Percentiles rank a stretch among this genome's conserved stretches.
These are phyloP conservation scores for Pantherophis vulpinus DNA, from an alignment of 2,797 vertebrate species.

Conservation along the genomic window DNA sequence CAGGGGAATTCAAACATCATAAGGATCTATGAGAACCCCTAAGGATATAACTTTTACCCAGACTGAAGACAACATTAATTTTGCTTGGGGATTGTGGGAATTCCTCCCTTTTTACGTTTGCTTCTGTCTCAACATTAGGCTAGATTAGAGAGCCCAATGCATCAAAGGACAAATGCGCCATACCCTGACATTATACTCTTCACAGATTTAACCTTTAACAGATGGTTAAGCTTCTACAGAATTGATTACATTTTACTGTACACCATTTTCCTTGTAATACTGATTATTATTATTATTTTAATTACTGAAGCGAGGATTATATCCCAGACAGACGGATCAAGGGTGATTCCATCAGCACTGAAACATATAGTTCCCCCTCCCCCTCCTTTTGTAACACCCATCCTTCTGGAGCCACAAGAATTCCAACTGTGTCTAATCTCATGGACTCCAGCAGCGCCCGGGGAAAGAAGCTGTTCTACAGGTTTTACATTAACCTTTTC, in stretches of 20 bases:
- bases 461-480: neutral
- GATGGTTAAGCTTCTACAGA: conserved; percentile 94
- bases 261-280: conserved; percentile 84
- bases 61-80: conserved; percentile 20
- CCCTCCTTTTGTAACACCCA: neutral
- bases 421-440: neutral
- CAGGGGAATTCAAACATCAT: neutral
- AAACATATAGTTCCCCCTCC: conserved; percentile 28
- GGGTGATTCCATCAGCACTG: conserved; percentile 59
- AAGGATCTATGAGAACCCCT: neutral
- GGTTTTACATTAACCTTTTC: conserved; percentile 19
- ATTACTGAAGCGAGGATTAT: conserved; percentile 92
- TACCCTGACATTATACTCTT: conserved; percentile 82
- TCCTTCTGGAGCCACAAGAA: neutral
- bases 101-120: conserved; percentile 24
- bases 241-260: conserved; percentile 89
- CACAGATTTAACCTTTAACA: conserved; percentile 89
- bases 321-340: conserved; percentile 80
- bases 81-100: neutral
- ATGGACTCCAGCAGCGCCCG: neutral
- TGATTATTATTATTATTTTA: conserved; percentile 78
- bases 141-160: conserved; percentile 64
- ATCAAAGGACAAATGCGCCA: conserved; percentile 72
- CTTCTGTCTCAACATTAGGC: conserved; percentile 44
- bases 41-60: neutral